Evolutionary conservation across 1,140 invertebrate genomes (phyloP), one percentile per base, ranked within the genome.

Genomic region (Laupala kohalensis): DNA sequence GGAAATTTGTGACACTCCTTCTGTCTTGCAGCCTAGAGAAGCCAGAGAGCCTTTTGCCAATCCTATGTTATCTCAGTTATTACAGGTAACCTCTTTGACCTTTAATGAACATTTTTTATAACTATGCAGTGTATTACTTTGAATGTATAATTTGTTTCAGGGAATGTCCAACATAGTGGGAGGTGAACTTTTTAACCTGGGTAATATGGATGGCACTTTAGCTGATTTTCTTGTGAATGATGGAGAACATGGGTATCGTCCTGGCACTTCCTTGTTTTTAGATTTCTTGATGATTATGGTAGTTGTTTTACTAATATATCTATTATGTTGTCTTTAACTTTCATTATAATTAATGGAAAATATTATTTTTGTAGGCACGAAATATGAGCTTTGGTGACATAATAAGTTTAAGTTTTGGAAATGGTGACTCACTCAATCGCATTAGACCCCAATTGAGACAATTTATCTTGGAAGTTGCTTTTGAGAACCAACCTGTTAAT

Each of bases 371-470:
- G 15, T 74, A 77, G 30, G 78, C 81, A 0, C 76, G 77, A 70
- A 77, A 78, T 26, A 73, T 84, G 30, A 80, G 83, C 13, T 79
- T 84, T 69, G 71, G 78, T 6, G 84, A 86, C 76, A 75, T 86
- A 37, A 73, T 82, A 25, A 76, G 77, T 15, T 75, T 84, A 15
- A 78, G 84, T 37, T 77, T 81, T 28, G 80, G 83, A 25, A 78
- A 81, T 28, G 75, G 78, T 19, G 76, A 75, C 6, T 73, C 77
- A 9, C 73, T 83, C 6, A 75, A 76, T 29, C 73, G 72, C 15
- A 67, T 81, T 64, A 29, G 77, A 74, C 65, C 75, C 23, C 64
- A 64, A 37, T 25, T 83, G 66, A 73, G 75, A 53, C 72, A 77
- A 28, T 82, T 83, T 73, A 68, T 82, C 23, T 1, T 71, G 73